phyloP scores from a whole-genome alignment of 2,888 invertebrate species.

The Sinohyriopsis cumingii region DNA sequence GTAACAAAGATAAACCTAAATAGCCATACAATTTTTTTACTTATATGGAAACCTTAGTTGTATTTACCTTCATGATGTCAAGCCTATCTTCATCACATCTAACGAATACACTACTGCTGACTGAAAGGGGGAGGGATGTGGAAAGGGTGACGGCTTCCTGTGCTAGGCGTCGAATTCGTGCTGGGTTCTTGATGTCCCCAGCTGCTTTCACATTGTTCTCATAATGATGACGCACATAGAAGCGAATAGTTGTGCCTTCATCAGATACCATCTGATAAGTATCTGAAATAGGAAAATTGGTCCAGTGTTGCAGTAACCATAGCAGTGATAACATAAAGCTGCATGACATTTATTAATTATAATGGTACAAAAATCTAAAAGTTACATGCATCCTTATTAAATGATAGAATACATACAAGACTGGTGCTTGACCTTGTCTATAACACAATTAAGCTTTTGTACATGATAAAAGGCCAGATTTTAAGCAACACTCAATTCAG shows the following conservation, averaged over 20 bases:
- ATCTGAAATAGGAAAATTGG: conserved; percentile 75
- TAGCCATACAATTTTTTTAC: too few relatives aligned
- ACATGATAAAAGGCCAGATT: too few relatives aligned
- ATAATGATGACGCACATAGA: conserved; percentile 84
- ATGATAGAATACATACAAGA: too few relatives aligned
- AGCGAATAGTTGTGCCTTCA: conserved; percentile 80
- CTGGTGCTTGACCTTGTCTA: too few relatives aligned
- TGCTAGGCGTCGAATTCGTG: conserved; percentile 91
- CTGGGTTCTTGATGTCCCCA: conserved; percentile 87
- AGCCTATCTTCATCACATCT: conserved; percentile 94
- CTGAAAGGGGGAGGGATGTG: conserved; percentile 91
- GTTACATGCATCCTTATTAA: too few relatives aligned
- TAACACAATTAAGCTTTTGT: too few relatives aligned
- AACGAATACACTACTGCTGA: conserved; percentile 95
- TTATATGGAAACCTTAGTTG: too few relatives aligned
- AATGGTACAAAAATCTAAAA: neutral
- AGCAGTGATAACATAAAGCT: too few relatives aligned
- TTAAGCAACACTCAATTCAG: too few relatives aligned
- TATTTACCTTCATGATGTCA: conserved; percentile 91
- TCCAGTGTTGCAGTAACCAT: too few relatives aligned
- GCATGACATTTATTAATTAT: neutral
- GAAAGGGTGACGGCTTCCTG: conserved; percentile 96
- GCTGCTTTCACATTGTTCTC: conserved; percentile 86
- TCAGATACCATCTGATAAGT: conserved; percentile 94
- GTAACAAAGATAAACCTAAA: too few relatives aligned